Evolutionary conservation across 2,113 vertebrate genomes (phyloP), one percentile per base, ranked within the genome.

Genomic region (Otolemur garnettii): DNA sequence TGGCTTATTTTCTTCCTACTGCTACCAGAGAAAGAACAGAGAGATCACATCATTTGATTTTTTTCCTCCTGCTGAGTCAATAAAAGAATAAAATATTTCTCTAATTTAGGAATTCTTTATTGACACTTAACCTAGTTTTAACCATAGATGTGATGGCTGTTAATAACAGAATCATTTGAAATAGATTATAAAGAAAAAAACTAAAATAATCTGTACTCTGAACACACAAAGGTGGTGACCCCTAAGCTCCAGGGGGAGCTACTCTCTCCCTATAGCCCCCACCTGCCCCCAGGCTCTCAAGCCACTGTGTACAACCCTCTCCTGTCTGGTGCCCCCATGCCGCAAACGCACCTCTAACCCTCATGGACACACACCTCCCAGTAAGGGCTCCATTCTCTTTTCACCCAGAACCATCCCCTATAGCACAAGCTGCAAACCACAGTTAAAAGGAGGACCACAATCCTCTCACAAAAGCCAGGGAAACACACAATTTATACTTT

Each of bases 331-430:
- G 18, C 85, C 50, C 91, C 93, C 53, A 35, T 96, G 94, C 97
- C 97, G 53, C 78, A 96, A 35, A 81, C 95, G 35, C 95, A 96
- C 87, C 96, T 97, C 68, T 96, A 96, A 94, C 35, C 10, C 19
- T 9, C 19, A 33, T 26, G 82, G 62, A 68, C 59, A 4, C 2
- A 26, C 71, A 88, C 79, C 71, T 7, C 92, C 62, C 4, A 2
- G 8, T 35, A 35, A 87, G 4, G 13, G 15, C 28, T 14, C 38
- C 28, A 7, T 21, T 93, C 68, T 33, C 6, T 64, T 62, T 66
- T 10, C 18, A 57, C 21, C 64, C 82, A 55, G 74, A 68, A 33
- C 21, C 62, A 77, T 30, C n/a, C 19, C 24, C 57, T 19, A 19
- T 35, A 18, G 62, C 60, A 8, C 26, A 82, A 53, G 19, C 8